phyloP scores from a whole-genome alignment of 1,140 invertebrate species.

The Tyrophagus putrescentiae region DNA sequence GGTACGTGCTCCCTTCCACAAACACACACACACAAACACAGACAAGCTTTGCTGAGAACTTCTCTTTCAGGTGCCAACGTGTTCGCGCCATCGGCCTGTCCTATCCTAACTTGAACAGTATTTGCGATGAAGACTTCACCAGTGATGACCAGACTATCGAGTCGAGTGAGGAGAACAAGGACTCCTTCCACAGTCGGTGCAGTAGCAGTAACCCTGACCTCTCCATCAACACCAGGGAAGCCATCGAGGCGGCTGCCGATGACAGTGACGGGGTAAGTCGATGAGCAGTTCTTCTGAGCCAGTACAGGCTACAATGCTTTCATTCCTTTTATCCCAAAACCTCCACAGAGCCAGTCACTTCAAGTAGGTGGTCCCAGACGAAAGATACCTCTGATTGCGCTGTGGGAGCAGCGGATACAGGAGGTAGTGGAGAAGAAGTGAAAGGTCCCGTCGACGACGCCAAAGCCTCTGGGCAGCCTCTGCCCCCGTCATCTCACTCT shows the following conservation, averaged over 20 bases:
- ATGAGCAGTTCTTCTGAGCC: background rate
- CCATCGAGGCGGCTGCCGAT: background rate
- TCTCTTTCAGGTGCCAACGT: background rate
- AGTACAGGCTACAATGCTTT: background rate
- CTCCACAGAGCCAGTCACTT: background rate
- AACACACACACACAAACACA: background rate
- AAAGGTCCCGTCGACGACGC: no score
- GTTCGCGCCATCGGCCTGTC: slow-evolving; percentile 3
- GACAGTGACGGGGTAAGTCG: background rate
- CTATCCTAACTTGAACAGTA: slow-evolving; percentile 13
- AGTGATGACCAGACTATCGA: slow-evolving; percentile 15
- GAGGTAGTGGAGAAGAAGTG: no score
- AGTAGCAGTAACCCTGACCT: slow-evolving; percentile 21
- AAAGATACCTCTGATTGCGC: slow-evolving; percentile 38
- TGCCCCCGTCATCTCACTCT: background rate
- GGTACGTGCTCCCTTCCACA: slow-evolving; percentile 33
- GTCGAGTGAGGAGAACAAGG: slow-evolving; percentile 13
- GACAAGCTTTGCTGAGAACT: background rate
- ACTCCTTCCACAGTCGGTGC: background rate
- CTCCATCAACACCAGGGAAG: background rate
- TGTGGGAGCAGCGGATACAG: slow-evolving; percentile 40
- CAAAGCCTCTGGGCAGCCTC: no score
- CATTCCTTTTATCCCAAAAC: background rate
- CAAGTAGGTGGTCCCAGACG: slow-evolving; percentile 23
- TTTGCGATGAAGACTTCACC: slow-evolving; percentile 13